Evolutionary conservation across 2,113 vertebrate species (phyloP).

Genomic region (Atrichornis clamosus): DNA sequence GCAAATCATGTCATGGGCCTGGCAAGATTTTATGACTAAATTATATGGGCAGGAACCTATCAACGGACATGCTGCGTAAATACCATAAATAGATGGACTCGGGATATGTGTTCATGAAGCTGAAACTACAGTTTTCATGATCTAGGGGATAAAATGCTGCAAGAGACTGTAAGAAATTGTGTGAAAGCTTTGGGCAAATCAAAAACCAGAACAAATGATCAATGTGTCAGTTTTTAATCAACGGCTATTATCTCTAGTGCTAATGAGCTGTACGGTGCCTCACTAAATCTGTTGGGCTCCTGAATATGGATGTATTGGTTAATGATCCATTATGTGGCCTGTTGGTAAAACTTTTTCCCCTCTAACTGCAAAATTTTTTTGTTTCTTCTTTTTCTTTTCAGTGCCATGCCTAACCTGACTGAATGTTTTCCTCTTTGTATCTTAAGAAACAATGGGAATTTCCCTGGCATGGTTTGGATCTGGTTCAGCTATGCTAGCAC

Average conservation of each 20-base stretch:
- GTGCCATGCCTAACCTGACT: background rate
- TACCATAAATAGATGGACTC: constrained; percentile 24
- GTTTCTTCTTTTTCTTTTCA: background rate
- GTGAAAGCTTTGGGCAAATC: background rate
- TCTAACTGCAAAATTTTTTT: constrained; percentile 64
- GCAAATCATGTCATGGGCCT: constrained; percentile 14
- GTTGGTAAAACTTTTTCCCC: constrained; percentile 65
- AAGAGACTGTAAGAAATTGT: background rate
- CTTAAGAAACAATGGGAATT: background rate
- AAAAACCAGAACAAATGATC: constrained; percentile 55
- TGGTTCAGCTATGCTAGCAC: background rate
- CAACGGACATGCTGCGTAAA: background rate
- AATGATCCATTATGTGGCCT: constrained; percentile 60
- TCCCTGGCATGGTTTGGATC: background rate
- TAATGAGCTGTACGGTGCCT: constrained; percentile 31
- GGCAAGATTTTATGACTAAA: constrained; percentile 26
- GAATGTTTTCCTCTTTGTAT: background rate
- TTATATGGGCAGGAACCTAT: constrained; percentile 29
- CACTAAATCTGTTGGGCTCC: constrained; percentile 44
- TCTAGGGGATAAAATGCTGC: background rate
- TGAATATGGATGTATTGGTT: constrained; percentile 67
- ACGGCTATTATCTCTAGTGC: constrained; percentile 65
- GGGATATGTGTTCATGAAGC: background rate
- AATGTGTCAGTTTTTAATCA: constrained; percentile 72
- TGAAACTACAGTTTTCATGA: background rate